Conservation (phyloP, 37 sponge, comb jelly and placozoan genomes). For the Crambe crambe region DNA sequence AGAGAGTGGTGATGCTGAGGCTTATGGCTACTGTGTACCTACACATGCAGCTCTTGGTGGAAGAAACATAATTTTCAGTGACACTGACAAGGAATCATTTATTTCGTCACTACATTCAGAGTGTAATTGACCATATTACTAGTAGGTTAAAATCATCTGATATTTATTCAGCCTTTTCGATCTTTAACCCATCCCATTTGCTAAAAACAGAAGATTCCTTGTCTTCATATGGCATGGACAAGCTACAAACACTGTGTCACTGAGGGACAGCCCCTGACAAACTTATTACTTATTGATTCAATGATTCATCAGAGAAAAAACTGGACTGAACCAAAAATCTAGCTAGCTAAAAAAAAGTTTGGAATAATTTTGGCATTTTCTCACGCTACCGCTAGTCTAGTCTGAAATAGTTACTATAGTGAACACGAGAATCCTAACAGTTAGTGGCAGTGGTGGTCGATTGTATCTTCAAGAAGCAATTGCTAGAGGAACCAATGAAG, state of each 20-base stretch:
- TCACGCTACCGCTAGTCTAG: too few relatives aligned
- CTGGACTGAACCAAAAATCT: too few relatives aligned
- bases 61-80: background rate
- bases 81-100: background rate
- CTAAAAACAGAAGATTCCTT: constrained; percentile 4
- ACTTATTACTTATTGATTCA: too few relatives aligned
- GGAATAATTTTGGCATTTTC: too few relatives aligned
- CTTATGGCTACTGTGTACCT: constrained; percentile 23
- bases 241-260: background rate
- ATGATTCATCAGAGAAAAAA: too few relatives aligned
- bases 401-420: too few relatives aligned
- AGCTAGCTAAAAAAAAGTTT: too few relatives aligned
- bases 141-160: background rate
- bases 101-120: constrained; percentile 1
- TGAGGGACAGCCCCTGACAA: too few relatives aligned
- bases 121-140: constrained; percentile 7
- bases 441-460: too few relatives aligned
- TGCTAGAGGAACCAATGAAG: too few relatives aligned
- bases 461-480: too few relatives aligned
- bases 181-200: background rate
- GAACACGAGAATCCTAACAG: too few relatives aligned
- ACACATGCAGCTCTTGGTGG: background rate
- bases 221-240: constrained; percentile 17
- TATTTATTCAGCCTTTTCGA: background rate
- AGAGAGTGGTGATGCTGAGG: constrained; percentile 62